phyloP scores from a whole-genome alignment of 2,797 vertebrate genomes.

The Danionella dracula region DNA sequence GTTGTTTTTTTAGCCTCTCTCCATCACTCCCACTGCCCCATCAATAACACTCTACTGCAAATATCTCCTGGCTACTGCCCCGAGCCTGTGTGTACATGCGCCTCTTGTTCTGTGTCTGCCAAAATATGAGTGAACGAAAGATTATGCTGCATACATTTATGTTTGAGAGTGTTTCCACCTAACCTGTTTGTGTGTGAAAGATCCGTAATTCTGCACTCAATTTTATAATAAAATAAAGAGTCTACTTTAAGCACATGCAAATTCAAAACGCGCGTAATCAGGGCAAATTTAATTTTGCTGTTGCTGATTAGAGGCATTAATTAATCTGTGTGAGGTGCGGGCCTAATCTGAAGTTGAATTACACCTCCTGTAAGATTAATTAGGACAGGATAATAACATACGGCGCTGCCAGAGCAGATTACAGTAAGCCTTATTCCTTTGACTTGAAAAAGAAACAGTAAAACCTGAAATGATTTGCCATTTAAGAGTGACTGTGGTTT shows the following conservation, averaged over 20 bases:
- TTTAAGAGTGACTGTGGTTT: conserved; percentile 68
- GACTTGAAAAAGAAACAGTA: conserved; percentile 79
- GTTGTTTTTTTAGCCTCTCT: conserved; percentile 33
- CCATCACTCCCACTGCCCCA: conserved; percentile 40
- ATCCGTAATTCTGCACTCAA: not conserved
- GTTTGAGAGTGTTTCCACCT: not conserved
- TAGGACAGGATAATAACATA: conserved; percentile 92
- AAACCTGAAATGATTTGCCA: conserved; percentile 81
- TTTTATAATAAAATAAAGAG: conserved; percentile 72
- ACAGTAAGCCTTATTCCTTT: conserved; percentile 74
- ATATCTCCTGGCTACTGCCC: conserved; percentile 28
- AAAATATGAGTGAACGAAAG: conserved; percentile 22
- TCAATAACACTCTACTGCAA: conserved; percentile 45
- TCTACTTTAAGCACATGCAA: conserved; percentile 87
- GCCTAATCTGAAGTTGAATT: conserved; percentile 91
- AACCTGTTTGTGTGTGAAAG: conserved; percentile 7
- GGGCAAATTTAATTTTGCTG: conserved; percentile 93
- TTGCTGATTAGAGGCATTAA: conserved; percentile 93
- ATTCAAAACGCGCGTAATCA: conserved; percentile 89
- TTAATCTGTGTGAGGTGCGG: conserved; percentile 90
- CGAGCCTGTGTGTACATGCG: conserved; percentile 14
- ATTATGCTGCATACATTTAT: conserved; percentile 10
- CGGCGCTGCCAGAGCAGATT: conserved; percentile 86
- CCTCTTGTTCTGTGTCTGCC: conserved; percentile 18
- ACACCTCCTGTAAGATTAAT: conserved; percentile 95